These are phyloP conservation scores for Hippasteria phrygiana DNA, from an alignment of 53 echinoderm and acorn worm genomes.

Conservation along the genomic window DNA sequence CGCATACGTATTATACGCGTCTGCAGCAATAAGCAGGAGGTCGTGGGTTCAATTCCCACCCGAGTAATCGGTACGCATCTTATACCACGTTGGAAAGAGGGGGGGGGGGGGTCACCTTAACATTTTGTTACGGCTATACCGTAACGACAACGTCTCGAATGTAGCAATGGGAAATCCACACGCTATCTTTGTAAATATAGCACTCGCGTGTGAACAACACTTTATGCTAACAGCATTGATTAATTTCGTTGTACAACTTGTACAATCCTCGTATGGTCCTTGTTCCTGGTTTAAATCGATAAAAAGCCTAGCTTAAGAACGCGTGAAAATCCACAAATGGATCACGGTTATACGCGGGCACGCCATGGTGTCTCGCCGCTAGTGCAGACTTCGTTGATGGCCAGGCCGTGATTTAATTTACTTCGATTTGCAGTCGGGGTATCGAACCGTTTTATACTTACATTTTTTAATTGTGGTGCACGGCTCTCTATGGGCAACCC, in stretches of 20 bases:
- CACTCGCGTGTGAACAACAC: not conserved
- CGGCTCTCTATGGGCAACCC: not conserved
- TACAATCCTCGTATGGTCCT: not conserved
- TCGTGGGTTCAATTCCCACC: too few relatives aligned
- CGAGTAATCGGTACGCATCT: too few relatives aligned
- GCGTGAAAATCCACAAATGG: slow-evolving; percentile 35
- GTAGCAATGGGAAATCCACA: too few relatives aligned
- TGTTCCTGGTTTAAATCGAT: slow-evolving; percentile 27
- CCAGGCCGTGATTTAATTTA: slow-evolving; percentile 25
- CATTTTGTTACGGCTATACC: too few relatives aligned
- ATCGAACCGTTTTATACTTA: slow-evolving; percentile 19
- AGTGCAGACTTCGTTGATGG: not conserved
- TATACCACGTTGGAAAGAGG: too few relatives aligned
- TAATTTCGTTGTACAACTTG: not conserved
- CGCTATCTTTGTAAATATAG: too few relatives aligned
- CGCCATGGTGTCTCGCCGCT: not conserved
- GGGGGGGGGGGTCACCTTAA: too few relatives aligned
- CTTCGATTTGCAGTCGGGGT: slow-evolving; percentile 23
- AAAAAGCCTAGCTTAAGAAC: not conserved
- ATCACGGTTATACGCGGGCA: not conserved
- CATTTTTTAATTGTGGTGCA: not conserved
- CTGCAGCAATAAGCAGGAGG: too few relatives aligned
- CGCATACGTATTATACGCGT: too few relatives aligned
- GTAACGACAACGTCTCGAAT: too few relatives aligned
- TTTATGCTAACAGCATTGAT: not conserved